Conservation (phyloP, 2,888 invertebrate species). For the Macaria notata region DNA sequence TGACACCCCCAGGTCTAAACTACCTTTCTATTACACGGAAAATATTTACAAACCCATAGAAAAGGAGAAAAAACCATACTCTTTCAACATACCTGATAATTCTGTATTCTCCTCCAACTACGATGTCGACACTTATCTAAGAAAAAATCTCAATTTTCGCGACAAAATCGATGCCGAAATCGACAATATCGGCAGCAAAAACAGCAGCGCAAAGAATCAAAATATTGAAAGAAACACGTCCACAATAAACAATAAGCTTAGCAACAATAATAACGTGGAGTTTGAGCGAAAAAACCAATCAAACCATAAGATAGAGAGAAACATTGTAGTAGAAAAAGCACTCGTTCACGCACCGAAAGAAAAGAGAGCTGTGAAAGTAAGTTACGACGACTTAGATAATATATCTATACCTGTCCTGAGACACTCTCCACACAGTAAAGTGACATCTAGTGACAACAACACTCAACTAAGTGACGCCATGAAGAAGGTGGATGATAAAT, state of each 20-base stretch:
- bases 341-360: conserved; percentile 41
- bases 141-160: conserved; percentile 64
- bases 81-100: conserved; percentile 73
- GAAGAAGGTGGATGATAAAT: conserved; percentile 70
- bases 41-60: conserved; percentile 48
- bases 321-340: conserved; percentile 45
- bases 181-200: conserved; percentile 25
- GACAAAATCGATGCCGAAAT: conserved; percentile 36
- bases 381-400: conserved; percentile 23
- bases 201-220: conserved; percentile 9
- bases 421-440: conserved; percentile 63
- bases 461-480: conserved; percentile 61
- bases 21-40: conserved; percentile 59
- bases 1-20: conserved; percentile 55
- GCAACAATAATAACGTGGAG: conserved; percentile 13
- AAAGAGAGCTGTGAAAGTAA: not conserved
- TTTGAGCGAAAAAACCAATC: no score
- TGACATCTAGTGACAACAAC: conserved; percentile 29
- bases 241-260: conserved; percentile 8
- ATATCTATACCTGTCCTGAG: conserved; percentile 85
- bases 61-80: conserved; percentile 52
- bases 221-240: not conserved
- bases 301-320: conserved; percentile 13
- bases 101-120: conserved; percentile 67
- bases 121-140: conserved; percentile 67